Percentiles rank a stretch among this genome's conserved stretches.
These are phyloP conservation scores for Pseudotriccus pelzelni DNA, from an alignment of 2,797 vertebrate genomes.

Conservation along the genomic window DNA sequence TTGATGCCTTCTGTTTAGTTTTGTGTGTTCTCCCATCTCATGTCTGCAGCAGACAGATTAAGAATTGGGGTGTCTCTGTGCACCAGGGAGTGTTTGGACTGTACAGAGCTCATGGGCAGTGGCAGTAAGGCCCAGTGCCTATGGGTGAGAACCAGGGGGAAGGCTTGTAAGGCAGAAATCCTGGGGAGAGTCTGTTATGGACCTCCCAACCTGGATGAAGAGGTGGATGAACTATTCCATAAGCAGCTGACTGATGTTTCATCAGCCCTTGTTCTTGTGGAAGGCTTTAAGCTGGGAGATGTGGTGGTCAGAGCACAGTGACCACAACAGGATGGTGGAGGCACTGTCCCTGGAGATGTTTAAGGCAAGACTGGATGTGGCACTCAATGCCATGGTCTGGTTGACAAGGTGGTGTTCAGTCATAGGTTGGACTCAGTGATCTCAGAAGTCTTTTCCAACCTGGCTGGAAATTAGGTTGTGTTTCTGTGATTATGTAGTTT, in stretches of 20 bases:
- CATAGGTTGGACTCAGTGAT: background rate
- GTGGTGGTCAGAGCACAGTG: background rate
- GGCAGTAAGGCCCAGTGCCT: background rate
- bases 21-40: background rate
- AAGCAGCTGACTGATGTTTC: background rate
- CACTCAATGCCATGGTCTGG: background rate
- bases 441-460: background rate
- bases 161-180: background rate
- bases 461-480: background rate
- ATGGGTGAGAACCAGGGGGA: background rate
- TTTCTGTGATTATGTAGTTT: background rate
- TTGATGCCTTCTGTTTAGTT: slow-evolving; percentile 3
- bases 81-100: background rate
- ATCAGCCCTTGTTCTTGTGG: background rate
- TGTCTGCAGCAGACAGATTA: background rate
- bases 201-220: background rate
- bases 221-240: background rate
- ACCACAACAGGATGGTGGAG: no score
- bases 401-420: background rate
- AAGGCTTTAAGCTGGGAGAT: background rate
- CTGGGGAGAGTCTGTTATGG: background rate
- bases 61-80: background rate
- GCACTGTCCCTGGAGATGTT: background rate
- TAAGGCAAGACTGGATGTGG: background rate
- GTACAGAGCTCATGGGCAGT: background rate